Evolutionary conservation across 2,797 vertebrate genomes (phyloP), one percentile per base, ranked within the genome.

Genomic region (Acrossocheilus wenchowensis): DNA sequence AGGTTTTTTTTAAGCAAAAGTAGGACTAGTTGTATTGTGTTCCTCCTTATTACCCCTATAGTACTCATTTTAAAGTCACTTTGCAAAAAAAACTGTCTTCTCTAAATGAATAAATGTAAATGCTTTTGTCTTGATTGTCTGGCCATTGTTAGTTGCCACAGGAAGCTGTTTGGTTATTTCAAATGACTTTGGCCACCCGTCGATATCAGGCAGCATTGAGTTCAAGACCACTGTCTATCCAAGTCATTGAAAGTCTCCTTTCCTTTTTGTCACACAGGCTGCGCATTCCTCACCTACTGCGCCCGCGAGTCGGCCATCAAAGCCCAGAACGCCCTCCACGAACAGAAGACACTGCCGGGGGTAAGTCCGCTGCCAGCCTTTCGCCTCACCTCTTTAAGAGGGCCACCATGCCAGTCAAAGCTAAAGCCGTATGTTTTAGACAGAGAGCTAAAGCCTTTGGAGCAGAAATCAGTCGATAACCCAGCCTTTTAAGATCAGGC

Each of bases 281-380:
- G 98, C 91, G 98, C 98, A 2, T 99, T 99, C 93, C 97, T 99
- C 92, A 99, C 98, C 19, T 99, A 99, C 95, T 99, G 98, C 88
- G 98, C 98, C 95, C 94, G 98, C 89, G 98, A 99, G 92, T 99
- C 98, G 26, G 98, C 98, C 94, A 98, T 99, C 96, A 99, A 99
- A 96, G 98, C 98, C 92, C 98, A 99, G 96, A 99, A 97, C 1
- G 98, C 98, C 4, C 97, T 99, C 90, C 98, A 99, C 34, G 98
- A 99, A 85, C 98, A 99, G 96, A 99, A 99, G 95, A 99, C 98
- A 87, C 94, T 99, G 94, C 98, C 98, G 90, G 98, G 98, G 97
- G 98, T 99, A 94, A 97, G 98, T 97, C 84, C 34, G 43, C 77
- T 81, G 57, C 75, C 50, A 83, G 66, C 69, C 84, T 39, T 66